These are phyloP conservation scores for Melanogrammus aeglefinus DNA, from an alignment of 2,797 vertebrate genomes.

Conservation along the genomic window DNA sequence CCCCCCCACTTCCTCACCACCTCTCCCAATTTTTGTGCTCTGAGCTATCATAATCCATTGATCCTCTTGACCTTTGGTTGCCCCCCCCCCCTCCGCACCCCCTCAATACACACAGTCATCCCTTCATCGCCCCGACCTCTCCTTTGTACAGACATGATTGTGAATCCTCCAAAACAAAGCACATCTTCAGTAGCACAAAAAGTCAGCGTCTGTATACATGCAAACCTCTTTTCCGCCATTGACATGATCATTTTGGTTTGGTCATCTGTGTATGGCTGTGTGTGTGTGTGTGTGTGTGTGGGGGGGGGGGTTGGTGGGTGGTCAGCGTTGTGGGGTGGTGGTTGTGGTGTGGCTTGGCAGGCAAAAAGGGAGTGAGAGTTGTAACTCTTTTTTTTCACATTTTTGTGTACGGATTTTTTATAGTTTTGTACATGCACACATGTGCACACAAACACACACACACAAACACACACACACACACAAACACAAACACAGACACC, in stretches of 20 bases:
- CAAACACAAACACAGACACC: no score
- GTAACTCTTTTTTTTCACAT: conserved; percentile 44
- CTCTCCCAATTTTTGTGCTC: conserved; percentile 22
- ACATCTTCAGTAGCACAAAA: conserved; percentile 68
- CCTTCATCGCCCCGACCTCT: conserved; percentile 18
- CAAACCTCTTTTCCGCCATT: conserved; percentile 34
- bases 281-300: not conserved
- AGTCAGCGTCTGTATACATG: conserved; percentile 13
- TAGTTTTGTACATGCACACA: conserved; percentile 33
- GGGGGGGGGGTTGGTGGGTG: not conserved
- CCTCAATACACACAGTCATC: not conserved
- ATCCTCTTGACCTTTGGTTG: not conserved
- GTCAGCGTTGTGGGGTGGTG: not conserved
- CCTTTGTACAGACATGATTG: conserved; percentile 59
- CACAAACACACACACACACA: not conserved
- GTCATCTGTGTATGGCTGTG: not conserved
- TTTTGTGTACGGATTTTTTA: conserved; percentile 43
- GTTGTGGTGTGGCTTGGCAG: not conserved
- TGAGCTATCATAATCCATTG: not conserved
- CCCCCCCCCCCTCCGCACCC: not conserved
- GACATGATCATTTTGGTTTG: conserved; percentile 9
- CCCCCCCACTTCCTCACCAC: conserved; percentile 15
- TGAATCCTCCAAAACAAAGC: conserved; percentile 63
- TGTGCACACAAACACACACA: conserved; percentile 30
- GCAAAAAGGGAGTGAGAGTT: not conserved